Conservation (phyloP, 1,140 invertebrate genomes). For the Drosophila ananassae region DNA sequence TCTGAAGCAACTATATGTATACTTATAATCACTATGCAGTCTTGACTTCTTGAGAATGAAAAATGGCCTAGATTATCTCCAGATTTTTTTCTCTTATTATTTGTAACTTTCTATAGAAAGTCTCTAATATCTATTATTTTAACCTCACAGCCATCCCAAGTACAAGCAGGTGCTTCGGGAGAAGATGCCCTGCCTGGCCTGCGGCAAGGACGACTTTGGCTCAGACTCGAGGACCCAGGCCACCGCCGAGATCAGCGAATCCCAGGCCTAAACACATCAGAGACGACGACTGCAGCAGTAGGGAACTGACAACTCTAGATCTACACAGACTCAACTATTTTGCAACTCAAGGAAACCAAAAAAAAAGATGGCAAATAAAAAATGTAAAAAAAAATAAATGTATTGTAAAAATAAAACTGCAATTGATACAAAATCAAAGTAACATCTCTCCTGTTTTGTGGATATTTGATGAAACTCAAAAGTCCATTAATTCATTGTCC, state of each 20-base stretch:
- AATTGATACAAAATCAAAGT: constrained; percentile 75
- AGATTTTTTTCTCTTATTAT: not conserved
- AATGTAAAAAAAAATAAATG: constrained; percentile 54
- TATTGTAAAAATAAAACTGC: constrained; percentile 51
- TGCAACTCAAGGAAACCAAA: constrained; percentile 56
- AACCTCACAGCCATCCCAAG: constrained; percentile 87
- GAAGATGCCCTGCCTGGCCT: constrained; percentile 85
- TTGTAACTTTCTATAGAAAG: not conserved
- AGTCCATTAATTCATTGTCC: constrained; percentile 48
- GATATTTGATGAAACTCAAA: no score
- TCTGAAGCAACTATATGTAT: not conserved
- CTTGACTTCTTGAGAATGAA: not conserved
- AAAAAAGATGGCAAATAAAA: constrained; percentile 67
- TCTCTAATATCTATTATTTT: not conserved
- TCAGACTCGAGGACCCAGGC: constrained; percentile 84
- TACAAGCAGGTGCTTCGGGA: constrained; percentile 86
- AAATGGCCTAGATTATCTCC: not conserved
- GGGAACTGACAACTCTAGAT: constrained; percentile 62
- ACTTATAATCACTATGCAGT: not conserved
- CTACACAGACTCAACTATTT: constrained; percentile 51
- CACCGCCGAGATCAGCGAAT: constrained; percentile 78
- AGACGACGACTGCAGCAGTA: constrained; percentile 70
- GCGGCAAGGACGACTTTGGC: constrained; percentile 85
- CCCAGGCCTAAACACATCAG: constrained; percentile 61
- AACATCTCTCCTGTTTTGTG: no score